phyloP scores from a whole-genome alignment of 2,113 vertebrate genomes.

The Scomber scombrus region DNA sequence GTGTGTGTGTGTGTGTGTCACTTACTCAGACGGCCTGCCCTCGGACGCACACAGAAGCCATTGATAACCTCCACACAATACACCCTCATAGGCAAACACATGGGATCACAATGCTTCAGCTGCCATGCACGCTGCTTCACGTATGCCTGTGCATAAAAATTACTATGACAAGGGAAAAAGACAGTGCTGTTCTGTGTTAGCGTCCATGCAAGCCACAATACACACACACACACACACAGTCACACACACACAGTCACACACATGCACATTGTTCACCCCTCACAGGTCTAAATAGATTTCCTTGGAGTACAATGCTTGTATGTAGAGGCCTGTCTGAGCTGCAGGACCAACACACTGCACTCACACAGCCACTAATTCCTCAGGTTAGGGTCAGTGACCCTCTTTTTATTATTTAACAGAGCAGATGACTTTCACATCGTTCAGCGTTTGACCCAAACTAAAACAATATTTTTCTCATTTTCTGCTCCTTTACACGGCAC shows the following conservation, averaged over 20 bases:
- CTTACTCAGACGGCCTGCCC: slow-evolving; percentile 28
- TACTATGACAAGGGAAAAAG: slow-evolving; percentile 65
- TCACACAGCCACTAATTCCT: neutral
- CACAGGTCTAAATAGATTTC: slow-evolving; percentile 54
- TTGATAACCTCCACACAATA: slow-evolving; percentile 75
- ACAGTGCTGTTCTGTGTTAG: slow-evolving; percentile 46
- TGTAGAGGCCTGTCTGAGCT: slow-evolving; percentile 22
- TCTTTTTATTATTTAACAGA: slow-evolving; percentile 20
- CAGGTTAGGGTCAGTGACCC: slow-evolving; percentile 12
- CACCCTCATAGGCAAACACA: slow-evolving; percentile 71
- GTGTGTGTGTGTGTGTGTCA: slow-evolving; percentile 20
- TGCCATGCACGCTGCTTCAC: slow-evolving; percentile 62
- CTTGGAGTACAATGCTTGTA: slow-evolving; percentile 38
- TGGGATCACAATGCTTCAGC: slow-evolving; percentile 61
- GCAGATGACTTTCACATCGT: slow-evolving; percentile 34
- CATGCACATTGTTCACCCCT: slow-evolving; percentile 14
- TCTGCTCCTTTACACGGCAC: neutral
- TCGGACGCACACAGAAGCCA: slow-evolving; percentile 70
- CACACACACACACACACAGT: slow-evolving; percentile 19
- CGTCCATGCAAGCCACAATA: slow-evolving; percentile 23
- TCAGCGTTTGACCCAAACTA: slow-evolving; percentile 18
- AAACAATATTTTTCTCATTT: neutral
- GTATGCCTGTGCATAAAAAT: slow-evolving; percentile 75
- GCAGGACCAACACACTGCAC: slow-evolving; percentile 5
- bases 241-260: slow-evolving; percentile 19